phyloP scores from a whole-genome alignment of 2,113 vertebrate species.

The Podarcis cretensis region DNA sequence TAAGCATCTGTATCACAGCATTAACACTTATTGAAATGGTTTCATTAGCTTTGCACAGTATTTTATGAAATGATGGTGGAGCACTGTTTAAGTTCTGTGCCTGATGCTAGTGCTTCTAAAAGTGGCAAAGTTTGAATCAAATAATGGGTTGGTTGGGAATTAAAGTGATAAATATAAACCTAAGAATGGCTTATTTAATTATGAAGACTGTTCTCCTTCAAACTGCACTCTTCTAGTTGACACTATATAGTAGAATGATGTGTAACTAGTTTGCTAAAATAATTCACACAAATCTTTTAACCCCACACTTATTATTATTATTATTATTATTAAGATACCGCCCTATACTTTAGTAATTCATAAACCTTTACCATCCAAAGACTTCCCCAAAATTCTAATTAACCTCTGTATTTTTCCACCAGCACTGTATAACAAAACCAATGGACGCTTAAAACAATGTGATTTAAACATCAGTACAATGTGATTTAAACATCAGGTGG shows the following conservation, averaged over 20 bases:
- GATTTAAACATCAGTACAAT: neutral
- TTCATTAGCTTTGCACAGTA: neutral
- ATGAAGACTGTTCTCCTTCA: neutral
- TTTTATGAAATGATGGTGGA: neutral
- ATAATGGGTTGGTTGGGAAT: neutral
- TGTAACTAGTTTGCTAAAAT: neutral
- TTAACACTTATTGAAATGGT: neutral
- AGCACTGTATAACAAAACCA: neutral
- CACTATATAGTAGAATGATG: slow-evolving; percentile 12
- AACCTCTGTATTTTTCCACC: slow-evolving; percentile 30
- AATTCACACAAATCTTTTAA: slow-evolving; percentile 32
- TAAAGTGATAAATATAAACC: neutral
- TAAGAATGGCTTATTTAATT: slow-evolving; percentile 35
- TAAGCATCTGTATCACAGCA: neutral
- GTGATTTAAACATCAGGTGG: no score
- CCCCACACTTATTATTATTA: no score
- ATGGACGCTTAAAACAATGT: neutral
- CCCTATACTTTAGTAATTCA: slow-evolving; percentile 5
- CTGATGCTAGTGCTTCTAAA: slow-evolving; percentile 6
- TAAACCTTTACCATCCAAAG: neutral
- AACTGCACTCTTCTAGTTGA: slow-evolving; percentile 31
- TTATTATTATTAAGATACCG: no score
- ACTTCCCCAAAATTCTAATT: slow-evolving; percentile 33
- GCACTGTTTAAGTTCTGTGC: neutral
- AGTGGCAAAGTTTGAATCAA: neutral